These are phyloP conservation scores for Lamprotornis superbus DNA, from an alignment of 2,113 vertebrate genomes.

Conservation along the genomic window DNA sequence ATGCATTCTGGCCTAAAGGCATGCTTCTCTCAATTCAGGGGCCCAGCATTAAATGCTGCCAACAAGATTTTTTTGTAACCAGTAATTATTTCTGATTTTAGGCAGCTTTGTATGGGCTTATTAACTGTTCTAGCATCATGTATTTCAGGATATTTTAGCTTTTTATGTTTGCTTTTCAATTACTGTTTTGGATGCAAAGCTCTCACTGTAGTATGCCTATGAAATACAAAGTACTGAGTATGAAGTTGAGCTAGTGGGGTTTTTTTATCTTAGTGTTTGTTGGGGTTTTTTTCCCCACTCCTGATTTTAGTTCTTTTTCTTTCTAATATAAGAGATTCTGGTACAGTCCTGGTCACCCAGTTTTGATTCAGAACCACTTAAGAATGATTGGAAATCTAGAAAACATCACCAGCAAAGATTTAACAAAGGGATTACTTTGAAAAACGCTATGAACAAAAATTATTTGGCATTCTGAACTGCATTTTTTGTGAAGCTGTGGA, in stretches of 20 bases:
- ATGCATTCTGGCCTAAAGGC: conserved; percentile 6
- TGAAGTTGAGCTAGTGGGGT: not conserved
- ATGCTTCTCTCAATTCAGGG: conserved; percentile 1
- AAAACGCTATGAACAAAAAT: not conserved
- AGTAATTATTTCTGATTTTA: conserved; percentile 54
- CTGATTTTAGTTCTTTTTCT: not conserved
- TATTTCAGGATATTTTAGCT: not conserved
- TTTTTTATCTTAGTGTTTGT: not conserved
- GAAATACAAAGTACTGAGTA: not conserved
- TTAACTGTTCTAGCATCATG: conserved; percentile 2
- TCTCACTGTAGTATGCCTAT: not conserved
- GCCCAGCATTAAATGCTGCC: conserved; percentile 43
- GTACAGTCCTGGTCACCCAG: not conserved
- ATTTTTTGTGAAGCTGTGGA: not conserved
- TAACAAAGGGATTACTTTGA: not conserved
- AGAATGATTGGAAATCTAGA: not conserved
- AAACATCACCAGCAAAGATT: not conserved
- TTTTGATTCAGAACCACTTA: not conserved
- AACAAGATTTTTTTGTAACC: conserved; percentile 20
- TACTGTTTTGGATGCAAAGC: not conserved
- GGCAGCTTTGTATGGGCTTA: conserved; percentile 14
- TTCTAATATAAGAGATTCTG: not conserved
- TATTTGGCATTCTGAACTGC: not conserved
- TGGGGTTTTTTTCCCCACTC: not conserved
- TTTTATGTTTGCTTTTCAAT: not conserved